These are phyloP conservation scores for Homarus gammarus DNA, from an alignment of 2,888 invertebrate species.

Conservation along the genomic window DNA sequence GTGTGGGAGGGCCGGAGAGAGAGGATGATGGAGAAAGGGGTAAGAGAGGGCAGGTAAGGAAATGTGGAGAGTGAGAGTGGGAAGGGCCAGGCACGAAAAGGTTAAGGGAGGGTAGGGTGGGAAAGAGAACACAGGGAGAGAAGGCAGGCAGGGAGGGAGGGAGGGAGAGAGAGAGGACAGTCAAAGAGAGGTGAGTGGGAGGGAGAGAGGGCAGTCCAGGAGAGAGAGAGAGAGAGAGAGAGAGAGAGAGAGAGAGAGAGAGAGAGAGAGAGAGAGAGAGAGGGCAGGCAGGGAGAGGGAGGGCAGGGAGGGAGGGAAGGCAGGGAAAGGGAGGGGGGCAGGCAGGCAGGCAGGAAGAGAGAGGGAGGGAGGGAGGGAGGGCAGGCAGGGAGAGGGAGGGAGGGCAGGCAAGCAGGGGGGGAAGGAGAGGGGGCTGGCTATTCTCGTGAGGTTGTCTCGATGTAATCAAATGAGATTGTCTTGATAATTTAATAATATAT, in stretches of 20 bases:
- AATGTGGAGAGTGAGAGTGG: constrained; percentile 3
- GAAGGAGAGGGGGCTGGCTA: not conserved
- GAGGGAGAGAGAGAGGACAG: not conserved
- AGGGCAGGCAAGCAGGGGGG: not conserved
- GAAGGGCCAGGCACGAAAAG: not conserved
- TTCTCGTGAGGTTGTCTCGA: constrained; percentile 29
- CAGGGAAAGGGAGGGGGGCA: not conserved
- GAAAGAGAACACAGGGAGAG: too few species aligned
- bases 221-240: not conserved
- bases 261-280: constrained; percentile 14
- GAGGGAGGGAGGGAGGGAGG: not conserved
- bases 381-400: not conserved
- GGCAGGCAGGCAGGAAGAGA: not conserved
- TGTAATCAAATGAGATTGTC: constrained; percentile 65
- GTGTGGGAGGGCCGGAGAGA: too few species aligned
- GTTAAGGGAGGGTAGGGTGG: constrained; percentile 5
- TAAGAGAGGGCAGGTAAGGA: constrained; percentile 11
- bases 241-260: constrained; percentile 12
- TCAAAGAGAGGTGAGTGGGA: not conserved
- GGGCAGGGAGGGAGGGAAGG: not conserved
- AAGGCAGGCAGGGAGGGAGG: constrained; percentile 2
- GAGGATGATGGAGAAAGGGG: too few species aligned
- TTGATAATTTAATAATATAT: constrained; percentile 67
- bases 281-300: not conserved
- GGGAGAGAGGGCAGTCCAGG: not conserved